phyloP scores from a whole-genome alignment of 2,888 invertebrate genomes.

The Scaptomyza flava region DNA sequence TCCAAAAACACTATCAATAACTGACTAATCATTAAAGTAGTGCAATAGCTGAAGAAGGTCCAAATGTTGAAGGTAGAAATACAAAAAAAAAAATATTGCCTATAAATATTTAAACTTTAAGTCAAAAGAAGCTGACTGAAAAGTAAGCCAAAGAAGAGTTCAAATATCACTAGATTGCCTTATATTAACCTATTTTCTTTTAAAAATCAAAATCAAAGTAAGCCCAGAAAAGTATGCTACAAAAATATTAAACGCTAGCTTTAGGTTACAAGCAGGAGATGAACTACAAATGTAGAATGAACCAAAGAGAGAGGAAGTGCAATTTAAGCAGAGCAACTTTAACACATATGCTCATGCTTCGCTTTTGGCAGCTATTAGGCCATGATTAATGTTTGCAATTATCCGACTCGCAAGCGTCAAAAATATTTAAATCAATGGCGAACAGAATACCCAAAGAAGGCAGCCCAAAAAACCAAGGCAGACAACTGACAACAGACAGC shows the following conservation, averaged over 20 bases:
- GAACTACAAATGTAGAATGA: constrained; percentile 4
- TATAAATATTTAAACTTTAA: too few species aligned
- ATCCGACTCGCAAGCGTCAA: constrained; percentile 73
- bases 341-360: constrained; percentile 15
- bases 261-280: background rate
- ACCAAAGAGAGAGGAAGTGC: background rate
- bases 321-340: background rate
- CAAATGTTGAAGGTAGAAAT: background rate
- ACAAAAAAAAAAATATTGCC: background rate
- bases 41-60: background rate
- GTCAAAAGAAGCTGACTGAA: too few species aligned
- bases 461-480: constrained; percentile 32
- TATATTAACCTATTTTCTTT: too few species aligned
- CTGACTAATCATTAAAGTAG: constrained; percentile 25
- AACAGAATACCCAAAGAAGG: constrained; percentile 31
- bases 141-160: too few species aligned
- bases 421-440: constrained; percentile 80
- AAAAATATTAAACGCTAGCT: constrained; percentile 11
- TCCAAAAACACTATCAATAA: constrained; percentile 31
- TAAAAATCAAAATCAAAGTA: background rate
- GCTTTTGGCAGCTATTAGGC: constrained; percentile 55
- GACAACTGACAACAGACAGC: constrained; percentile 53
- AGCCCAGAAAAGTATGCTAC: constrained; percentile 39
- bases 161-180: too few species aligned
- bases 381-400: constrained; percentile 79